Evolutionary conservation across 2,113 vertebrate genomes (phyloP).

Genomic region (Etia nguti): DNA sequence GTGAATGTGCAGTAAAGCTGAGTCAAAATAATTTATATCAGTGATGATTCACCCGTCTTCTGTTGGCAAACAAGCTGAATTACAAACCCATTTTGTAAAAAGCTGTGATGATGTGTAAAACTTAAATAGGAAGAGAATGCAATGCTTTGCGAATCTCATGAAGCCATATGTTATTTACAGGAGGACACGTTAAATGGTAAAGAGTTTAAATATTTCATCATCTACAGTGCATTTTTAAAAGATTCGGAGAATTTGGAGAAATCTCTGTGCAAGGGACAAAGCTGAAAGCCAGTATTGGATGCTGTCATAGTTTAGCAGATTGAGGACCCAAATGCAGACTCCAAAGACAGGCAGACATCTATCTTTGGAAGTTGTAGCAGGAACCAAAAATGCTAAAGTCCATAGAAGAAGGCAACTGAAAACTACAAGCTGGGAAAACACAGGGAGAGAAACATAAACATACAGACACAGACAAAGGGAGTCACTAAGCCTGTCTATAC

Average conservation of each 20-base stretch:
- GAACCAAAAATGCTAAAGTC: background rate
- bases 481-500: fast-evolving
- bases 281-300: background rate
- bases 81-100: background rate
- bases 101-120: background rate
- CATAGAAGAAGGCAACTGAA: background rate
- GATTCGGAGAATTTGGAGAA: background rate
- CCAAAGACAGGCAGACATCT: background rate
- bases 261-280: background rate
- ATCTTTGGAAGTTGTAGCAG: background rate
- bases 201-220: background rate
- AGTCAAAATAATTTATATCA: background rate
- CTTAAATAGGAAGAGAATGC: fast-evolving
- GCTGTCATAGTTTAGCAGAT: background rate
- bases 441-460: fast-evolving
- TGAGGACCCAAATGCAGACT: background rate
- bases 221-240: background rate
- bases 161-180: background rate
- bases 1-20: background rate
- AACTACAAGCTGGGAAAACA: background rate
- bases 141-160: background rate
- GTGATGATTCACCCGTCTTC: background rate
- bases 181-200: background rate
- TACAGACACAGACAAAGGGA: background rate
- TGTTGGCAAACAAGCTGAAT: background rate